Conservation (phyloP, 92 coral and sea anemone genomes). For the Palythoa grandis region DNA sequence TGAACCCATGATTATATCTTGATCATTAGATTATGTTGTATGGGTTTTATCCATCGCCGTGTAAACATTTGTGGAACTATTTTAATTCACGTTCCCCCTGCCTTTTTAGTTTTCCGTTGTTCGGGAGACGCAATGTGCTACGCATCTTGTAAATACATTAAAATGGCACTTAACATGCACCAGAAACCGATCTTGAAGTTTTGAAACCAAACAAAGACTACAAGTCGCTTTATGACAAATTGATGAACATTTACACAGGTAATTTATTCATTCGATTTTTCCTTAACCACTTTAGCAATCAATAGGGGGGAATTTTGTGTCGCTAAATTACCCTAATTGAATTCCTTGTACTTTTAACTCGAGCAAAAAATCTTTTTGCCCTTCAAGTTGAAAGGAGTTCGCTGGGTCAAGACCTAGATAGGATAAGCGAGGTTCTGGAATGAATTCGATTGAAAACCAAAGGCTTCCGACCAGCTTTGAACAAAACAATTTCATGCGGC, state of each 20-base stretch:
- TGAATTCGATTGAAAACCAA: conserved; percentile 24
- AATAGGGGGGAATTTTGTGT: conserved; percentile 40
- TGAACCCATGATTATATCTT: conserved; percentile 21
- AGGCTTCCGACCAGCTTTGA: conserved; percentile 18
- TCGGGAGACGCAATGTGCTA: neutral
- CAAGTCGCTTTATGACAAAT: conserved; percentile 42
- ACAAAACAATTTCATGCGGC: conserved; percentile 39
- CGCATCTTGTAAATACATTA: conserved; percentile 28
- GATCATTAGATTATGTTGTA: conserved; percentile 41
- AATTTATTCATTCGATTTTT: conserved; percentile 44
- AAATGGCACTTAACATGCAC: conserved; percentile 29
- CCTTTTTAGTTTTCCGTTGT: neutral
- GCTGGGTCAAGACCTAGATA: neutral
- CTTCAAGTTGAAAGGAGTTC: neutral
- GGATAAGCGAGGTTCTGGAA: neutral
- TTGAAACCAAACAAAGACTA: conserved; percentile 41
- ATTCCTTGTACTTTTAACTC: conserved; percentile 27
- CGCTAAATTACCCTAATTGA: conserved; percentile 43
- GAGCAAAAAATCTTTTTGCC: neutral
- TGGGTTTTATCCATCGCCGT: conserved; percentile 25
- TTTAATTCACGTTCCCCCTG: neutral
- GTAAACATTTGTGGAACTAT: conserved; percentile 36
- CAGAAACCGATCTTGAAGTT: conserved; percentile 9
- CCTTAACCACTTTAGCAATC: conserved; percentile 38
- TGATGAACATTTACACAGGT: conserved; percentile 33